Conservation (phyloP, 2,113 vertebrate species). For the Centropus bengalensis region DNA sequence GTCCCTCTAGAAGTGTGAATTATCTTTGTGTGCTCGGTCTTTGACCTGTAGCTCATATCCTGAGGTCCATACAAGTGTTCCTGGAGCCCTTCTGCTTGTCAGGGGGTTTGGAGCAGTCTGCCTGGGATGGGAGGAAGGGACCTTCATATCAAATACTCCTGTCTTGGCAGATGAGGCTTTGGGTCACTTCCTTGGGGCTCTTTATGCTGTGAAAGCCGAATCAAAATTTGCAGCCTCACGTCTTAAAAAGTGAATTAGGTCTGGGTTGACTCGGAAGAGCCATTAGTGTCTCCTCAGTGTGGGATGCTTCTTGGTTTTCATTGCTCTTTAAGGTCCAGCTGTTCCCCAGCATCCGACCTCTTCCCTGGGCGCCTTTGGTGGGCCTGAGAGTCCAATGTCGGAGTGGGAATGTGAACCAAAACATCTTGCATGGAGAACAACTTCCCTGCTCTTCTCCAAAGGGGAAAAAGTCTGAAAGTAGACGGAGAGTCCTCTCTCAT, state of each 20-base stretch:
- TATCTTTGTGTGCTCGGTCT: neutral
- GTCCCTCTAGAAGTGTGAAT: neutral
- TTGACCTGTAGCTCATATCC: neutral
- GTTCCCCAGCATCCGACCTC: neutral
- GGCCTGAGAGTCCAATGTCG: neutral
- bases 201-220: slow-evolving; percentile 72
- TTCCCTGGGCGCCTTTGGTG: neutral
- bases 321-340: neutral
- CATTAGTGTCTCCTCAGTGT: neutral
- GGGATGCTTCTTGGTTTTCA: slow-evolving; percentile 26
- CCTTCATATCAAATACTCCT: slow-evolving; percentile 58
- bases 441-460: neutral
- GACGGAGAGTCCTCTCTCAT: neutral
- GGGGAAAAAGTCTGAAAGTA: neutral
- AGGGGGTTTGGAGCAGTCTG: slow-evolving; percentile 43
- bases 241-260: slow-evolving; percentile 10
- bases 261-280: neutral
- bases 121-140: slow-evolving; percentile 42
- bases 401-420: slow-evolving; percentile 20
- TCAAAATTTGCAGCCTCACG: slow-evolving; percentile 63
- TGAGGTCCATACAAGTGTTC: neutral
- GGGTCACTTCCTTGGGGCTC: slow-evolving; percentile 60
- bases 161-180: neutral
- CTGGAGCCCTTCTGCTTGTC: slow-evolving; percentile 14
- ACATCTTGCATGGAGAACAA: neutral